Evolutionary conservation across 2,113 vertebrate genomes (phyloP).

Genomic region (Gobiocypris rarus): DNA sequence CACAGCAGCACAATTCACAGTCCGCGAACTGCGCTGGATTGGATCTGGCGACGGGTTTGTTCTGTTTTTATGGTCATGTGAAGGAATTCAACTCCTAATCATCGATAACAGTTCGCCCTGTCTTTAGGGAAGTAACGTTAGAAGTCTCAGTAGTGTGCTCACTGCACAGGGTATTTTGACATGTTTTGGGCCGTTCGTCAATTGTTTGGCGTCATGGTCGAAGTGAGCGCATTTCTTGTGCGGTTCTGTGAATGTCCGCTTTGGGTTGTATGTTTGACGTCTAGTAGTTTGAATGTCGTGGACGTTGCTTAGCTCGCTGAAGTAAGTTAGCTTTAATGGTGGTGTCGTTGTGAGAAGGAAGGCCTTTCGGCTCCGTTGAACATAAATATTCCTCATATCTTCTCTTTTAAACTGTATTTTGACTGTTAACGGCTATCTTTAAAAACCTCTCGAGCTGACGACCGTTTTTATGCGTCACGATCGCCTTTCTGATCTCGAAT

Average conservation of each 20-base stretch:
- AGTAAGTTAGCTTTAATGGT: background rate
- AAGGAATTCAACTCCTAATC: background rate
- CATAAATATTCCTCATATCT: background rate
- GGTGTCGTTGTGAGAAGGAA: slow-evolving; percentile 17
- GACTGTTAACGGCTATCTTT: background rate
- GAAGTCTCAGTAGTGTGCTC: background rate
- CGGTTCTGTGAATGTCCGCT: background rate
- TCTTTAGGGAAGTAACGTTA: slow-evolving; percentile 20
- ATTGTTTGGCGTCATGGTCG: background rate
- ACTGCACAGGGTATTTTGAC: slow-evolving; percentile 2
- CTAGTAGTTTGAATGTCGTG: background rate
- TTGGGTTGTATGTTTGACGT: background rate
- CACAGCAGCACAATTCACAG: background rate
- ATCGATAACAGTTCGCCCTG: background rate
- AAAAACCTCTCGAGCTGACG: background rate
- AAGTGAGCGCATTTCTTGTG: background rate
- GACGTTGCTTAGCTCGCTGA: background rate
- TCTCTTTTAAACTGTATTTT: background rate
- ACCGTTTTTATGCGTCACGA: background rate
- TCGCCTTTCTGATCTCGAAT: background rate
- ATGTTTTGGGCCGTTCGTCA: background rate
- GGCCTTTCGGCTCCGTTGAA: background rate
- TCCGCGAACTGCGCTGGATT: background rate
- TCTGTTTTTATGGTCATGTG: background rate
- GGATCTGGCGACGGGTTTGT: background rate